These are phyloP conservation scores for Zosterops borbonicus DNA, from an alignment of 2,113 vertebrate species.

Conservation along the genomic window DNA sequence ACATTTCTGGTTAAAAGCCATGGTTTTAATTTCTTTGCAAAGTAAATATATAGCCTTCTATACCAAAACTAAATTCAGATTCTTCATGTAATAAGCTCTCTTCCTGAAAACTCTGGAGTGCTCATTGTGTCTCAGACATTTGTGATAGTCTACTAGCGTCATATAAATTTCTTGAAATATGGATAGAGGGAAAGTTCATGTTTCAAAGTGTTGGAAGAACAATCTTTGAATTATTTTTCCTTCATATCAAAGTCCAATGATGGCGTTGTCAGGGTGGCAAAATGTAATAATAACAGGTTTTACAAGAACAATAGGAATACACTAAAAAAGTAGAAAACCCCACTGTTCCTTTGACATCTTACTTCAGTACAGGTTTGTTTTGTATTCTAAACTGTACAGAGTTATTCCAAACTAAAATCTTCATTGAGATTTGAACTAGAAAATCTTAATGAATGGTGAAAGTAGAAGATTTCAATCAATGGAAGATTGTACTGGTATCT, in stretches of 20 bases:
- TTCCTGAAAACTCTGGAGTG: background rate
- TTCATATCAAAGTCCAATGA: background rate
- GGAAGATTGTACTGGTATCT: background rate
- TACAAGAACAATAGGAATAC: background rate
- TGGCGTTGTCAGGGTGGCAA: background rate
- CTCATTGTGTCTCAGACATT: background rate
- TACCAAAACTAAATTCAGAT: constrained; percentile 4
- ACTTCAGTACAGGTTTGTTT: background rate
- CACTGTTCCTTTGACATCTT: background rate
- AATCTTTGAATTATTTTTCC: background rate
- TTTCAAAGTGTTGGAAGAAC: background rate
- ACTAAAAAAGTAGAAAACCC: background rate
- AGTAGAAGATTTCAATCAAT: background rate
- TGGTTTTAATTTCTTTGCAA: constrained; percentile 47
- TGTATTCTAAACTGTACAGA: background rate
- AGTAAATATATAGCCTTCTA: constrained; percentile 4
- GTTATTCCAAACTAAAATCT: background rate
- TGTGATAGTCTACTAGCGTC: background rate
- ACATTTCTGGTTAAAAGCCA: constrained; percentile 27
- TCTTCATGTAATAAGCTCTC: background rate
- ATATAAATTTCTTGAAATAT: background rate
- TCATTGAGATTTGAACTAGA: background rate
- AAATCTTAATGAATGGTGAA: background rate
- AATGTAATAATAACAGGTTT: background rate
- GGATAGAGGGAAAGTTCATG: background rate